phyloP scores from a whole-genome alignment of 2,797 vertebrate species.

The Borostomias antarcticus region DNA sequence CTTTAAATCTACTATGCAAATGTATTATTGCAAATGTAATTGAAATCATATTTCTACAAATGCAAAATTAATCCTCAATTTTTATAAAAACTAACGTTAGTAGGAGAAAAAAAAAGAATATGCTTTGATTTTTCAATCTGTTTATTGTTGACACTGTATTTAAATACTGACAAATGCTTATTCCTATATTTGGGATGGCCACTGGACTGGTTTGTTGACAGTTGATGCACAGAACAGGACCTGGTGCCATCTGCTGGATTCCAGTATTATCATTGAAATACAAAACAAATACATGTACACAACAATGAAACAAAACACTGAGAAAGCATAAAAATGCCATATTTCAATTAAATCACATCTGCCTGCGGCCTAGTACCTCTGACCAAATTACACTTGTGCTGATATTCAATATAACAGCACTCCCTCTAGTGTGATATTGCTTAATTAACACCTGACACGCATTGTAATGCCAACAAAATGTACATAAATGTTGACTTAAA shows the following conservation, averaged over 20 bases:
- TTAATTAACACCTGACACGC: too few species aligned
- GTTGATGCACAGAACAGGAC: constrained; percentile 18
- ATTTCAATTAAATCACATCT: background rate
- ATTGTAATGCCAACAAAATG: constrained; percentile 5
- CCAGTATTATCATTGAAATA: background rate
- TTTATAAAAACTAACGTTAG: background rate
- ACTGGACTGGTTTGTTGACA: constrained; percentile 9
- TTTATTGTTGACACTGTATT: constrained; percentile 35
- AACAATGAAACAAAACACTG: background rate
- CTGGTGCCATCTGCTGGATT: constrained; percentile 56
- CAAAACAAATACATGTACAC: background rate
- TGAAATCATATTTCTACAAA: too few species aligned
- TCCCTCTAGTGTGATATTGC: too few species aligned
- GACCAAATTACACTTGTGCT: too few species aligned
- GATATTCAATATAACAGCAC: too few species aligned
- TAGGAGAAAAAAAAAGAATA: background rate
- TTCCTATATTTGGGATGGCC: constrained; percentile 8
- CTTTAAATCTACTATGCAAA: too few species aligned
- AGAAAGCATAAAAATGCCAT: constrained; percentile 11
- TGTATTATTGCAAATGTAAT: too few species aligned
- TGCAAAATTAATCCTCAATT: too few species aligned
- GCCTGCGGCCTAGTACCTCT: background rate
- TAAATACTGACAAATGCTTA: constrained; percentile 17
- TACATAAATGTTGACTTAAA: constrained; percentile 7
- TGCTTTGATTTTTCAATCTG: constrained; percentile 10